These are phyloP conservation scores for Hypotaenidia okinawae DNA, from an alignment of 2,797 vertebrate genomes.

Conservation along the genomic window DNA sequence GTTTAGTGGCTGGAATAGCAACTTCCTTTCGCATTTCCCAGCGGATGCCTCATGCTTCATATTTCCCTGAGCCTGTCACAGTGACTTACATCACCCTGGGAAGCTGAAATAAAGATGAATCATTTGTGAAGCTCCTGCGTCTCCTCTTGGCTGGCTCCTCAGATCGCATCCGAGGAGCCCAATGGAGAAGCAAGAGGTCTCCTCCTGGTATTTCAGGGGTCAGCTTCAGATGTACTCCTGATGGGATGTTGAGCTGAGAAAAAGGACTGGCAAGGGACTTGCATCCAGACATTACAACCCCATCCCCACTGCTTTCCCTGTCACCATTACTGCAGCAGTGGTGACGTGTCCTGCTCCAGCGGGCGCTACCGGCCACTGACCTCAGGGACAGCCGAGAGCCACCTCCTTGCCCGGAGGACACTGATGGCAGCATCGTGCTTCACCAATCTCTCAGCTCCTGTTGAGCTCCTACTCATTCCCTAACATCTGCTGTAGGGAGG, in stretches of 20 bases:
- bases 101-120: neutral
- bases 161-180: rapidly evolving
- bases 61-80: neutral
- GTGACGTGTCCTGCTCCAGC: neutral
- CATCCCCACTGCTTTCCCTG: neutral
- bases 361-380: neutral
- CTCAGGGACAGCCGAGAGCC: neutral
- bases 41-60: neutral
- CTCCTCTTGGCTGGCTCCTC: neutral
- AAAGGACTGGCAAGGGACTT: neutral
- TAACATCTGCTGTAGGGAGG: neutral
- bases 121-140: neutral
- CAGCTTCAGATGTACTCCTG: neutral
- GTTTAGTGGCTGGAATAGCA: neutral
- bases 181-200: neutral
- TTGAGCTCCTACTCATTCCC: neutral
- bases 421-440: neutral
- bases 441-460: neutral
- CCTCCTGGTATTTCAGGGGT: neutral
- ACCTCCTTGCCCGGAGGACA: neutral
- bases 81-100: neutral
- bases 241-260: neutral
- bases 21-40: neutral
- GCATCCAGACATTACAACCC: neutral
- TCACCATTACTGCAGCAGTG: neutral